Evolutionary conservation across 2,113 vertebrate genomes (phyloP).

Genomic region (Hypocryptadius cinnamomeus): DNA sequence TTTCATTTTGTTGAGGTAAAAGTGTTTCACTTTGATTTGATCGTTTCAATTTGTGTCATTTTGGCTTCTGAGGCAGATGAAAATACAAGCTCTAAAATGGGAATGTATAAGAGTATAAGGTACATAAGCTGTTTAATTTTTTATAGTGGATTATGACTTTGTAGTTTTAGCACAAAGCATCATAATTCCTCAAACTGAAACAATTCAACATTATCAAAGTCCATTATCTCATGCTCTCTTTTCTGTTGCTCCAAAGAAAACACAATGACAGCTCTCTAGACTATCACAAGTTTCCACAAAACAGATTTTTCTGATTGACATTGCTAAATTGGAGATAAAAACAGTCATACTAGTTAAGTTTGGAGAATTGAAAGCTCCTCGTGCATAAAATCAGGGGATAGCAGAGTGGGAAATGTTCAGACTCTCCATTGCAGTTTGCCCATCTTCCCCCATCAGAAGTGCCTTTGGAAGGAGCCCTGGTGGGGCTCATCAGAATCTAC

Average conservation of each 20-base stretch:
- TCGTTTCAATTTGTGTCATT: not conserved
- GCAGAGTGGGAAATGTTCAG: not conserved
- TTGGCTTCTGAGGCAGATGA: not conserved
- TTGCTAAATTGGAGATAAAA: not conserved
- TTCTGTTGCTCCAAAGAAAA: not conserved
- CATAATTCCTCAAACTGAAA: not conserved
- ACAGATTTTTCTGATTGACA: not conserved
- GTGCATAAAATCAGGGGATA: not conserved
- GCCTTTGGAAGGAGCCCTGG: not conserved
- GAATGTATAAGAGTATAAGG: not conserved
- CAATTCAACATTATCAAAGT: not conserved
- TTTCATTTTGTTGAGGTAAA: constrained; percentile 15
- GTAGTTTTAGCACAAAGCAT: not conserved
- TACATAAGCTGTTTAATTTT: not conserved
- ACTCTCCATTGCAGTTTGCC: not conserved
- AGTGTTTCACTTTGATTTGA: constrained; percentile 29
- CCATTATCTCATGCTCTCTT: not conserved
- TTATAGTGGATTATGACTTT: not conserved
- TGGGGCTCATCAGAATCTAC: too few species aligned
- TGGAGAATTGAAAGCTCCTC: not conserved
- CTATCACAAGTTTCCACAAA: not conserved
- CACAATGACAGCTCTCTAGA: not conserved
- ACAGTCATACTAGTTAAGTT: not conserved
- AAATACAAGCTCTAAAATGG: not conserved
- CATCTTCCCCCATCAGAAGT: not conserved